Base-by-base conservation (phyloP, 2,113 vertebrate genomes). In the Pantherophis guttatus region DNA sequence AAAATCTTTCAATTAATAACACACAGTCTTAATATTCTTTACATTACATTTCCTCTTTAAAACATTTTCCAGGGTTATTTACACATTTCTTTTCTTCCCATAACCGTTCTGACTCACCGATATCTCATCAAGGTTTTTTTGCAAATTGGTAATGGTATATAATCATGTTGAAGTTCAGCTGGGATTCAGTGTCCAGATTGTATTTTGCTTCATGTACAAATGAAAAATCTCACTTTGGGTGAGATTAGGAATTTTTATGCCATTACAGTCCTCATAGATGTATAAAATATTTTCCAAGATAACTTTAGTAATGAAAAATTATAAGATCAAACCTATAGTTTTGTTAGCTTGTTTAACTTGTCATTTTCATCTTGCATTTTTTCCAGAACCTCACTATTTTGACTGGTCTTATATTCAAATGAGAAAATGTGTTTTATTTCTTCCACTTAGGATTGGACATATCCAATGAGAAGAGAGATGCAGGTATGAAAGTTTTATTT, bases 381-480 rank as follows among this genome's bases (percentile, higher is more conserved):
- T 33, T 53, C 1, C 33, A 91, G 7, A 81, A 90, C 0, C 50
- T 2, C 11, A 85, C n/a, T 92, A 0, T 90, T 93, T 85, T 24
- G 24, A 55, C 5, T 70, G 58, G 12, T 13, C 5, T 65, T 54
- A 33, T 52, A 0, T 58, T 93, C 70, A 19, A 62, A 0, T 93
- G 75, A 81, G 75, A 44, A 81, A 44, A 5, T 87, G 2, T 0
- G 93, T 92, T 54, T 54, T 0, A 53, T 88, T 29, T 94, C 50
- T 94, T 93, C 29, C 91, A 75, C 96, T 85, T 94, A 99, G 99
- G 99, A 99, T 96, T 99, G 99, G 99, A 99, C 98, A 91, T 99
- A 99, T 97, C 99, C 99, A 90, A 99, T 99, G 99, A 99, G 99
- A 96, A 97, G 99, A 96, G 99, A 99, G 91, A 99, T 99, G 99